Percentiles rank a stretch among this genome's conserved stretches.
Evolutionary conservation across 1,140 invertebrate species (phyloP).

Genomic region (Notospermus geniculatus): DNA sequence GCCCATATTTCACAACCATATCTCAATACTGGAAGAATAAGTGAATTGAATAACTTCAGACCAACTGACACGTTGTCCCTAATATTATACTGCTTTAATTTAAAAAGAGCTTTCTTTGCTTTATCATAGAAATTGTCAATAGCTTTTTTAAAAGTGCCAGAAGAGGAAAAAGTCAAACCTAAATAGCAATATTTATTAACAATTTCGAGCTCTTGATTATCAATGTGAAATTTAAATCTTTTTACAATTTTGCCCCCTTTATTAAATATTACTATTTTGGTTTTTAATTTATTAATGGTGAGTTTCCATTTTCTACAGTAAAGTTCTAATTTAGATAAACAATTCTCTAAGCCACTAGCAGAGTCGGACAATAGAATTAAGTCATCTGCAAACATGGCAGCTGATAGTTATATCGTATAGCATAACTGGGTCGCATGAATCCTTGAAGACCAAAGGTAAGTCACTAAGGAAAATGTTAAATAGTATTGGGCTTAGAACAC

Average conservation of each 20-base stretch:
- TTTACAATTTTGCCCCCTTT: not conserved
- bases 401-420: not conserved
- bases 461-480: not conserved
- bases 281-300: not conserved
- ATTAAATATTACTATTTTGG: not conserved
- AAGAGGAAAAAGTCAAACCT: not conserved
- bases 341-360: not conserved
- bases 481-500: conserved; percentile 2
- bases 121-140: not conserved
- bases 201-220: not conserved
- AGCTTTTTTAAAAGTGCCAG: not conserved
- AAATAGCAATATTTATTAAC: not conserved
- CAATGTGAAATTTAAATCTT: not conserved
- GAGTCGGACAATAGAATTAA: not conserved
- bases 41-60: not conserved
- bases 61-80: not conserved
- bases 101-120: not conserved
- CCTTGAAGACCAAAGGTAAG: not conserved
- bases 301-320: conserved; percentile 4
- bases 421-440: not conserved
- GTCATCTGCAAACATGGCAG: conserved; percentile 1
- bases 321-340: not conserved
- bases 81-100: not conserved
- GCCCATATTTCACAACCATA: conserved; percentile 3
- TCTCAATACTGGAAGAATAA: not conserved